Evolutionary conservation across 35 echinoderm and acorn worm species (phyloP).

Genomic region (Strongylocentrotus purpuratus): DNA sequence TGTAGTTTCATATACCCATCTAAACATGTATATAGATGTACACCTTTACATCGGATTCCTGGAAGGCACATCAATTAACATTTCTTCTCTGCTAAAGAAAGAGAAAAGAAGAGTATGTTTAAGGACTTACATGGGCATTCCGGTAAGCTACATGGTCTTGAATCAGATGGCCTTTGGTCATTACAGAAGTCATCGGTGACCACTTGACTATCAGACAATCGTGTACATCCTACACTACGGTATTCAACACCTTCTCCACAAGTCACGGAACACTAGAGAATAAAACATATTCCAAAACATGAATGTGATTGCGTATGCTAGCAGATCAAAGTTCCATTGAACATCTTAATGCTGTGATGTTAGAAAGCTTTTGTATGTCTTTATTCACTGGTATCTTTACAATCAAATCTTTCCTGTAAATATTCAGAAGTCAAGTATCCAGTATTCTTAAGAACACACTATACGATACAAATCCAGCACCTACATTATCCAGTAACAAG

Average conservation of each 20-base stretch:
- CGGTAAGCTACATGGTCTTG: neutral
- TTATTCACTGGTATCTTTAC: no score
- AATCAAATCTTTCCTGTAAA: no score
- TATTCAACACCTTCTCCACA: slow-evolving; percentile 43
- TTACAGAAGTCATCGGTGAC: neutral
- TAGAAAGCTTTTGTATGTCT: no score
- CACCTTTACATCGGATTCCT: neutral
- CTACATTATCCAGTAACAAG: no score
- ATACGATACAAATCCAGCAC: no score
- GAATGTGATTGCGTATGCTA: no score
- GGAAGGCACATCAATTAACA: neutral
- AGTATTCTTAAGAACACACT: no score
- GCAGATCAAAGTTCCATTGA: no score
- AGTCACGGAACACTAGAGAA: slow-evolving; percentile 11
- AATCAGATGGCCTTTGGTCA: neutral
- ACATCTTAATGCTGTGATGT: no score
- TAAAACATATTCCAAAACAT: neutral
- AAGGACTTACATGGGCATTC: slow-evolving; percentile 46
- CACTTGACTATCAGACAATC: neutral
- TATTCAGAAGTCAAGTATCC: no score
- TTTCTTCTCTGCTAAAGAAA: neutral
- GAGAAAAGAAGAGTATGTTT: neutral
- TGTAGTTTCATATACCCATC: no score
- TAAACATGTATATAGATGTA: no score
- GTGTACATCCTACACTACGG: slow-evolving; percentile 32